Evolutionary conservation across 2,113 vertebrate species (phyloP).

Genomic region (Hippocampus zosterae): DNA sequence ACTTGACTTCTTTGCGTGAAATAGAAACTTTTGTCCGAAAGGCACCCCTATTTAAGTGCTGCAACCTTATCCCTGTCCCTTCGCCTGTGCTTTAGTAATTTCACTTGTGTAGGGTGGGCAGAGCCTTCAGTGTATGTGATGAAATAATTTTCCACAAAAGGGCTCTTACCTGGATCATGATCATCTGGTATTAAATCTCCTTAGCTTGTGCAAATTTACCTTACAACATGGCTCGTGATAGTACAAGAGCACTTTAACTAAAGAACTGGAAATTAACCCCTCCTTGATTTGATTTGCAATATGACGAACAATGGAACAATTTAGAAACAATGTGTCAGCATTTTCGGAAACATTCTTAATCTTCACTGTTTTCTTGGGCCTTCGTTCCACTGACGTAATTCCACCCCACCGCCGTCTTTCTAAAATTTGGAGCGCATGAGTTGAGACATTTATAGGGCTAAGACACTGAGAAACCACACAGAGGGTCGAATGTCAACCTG

Average conservation of each 20-base stretch:
- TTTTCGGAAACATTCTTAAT: constrained; percentile 51
- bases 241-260: constrained; percentile 26
- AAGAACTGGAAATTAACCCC: constrained; percentile 51
- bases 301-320: constrained; percentile 62
- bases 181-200: too few species aligned
- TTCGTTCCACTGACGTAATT: constrained; percentile 38
- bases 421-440: constrained; percentile 11
- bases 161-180: too few species aligned
- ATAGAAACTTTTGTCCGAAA: too few species aligned
- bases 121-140: too few species aligned
- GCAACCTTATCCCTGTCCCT: too few species aligned
- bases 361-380: constrained; percentile 11
- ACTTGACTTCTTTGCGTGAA: too few species aligned
- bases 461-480: constrained; percentile 41
- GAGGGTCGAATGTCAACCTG: constrained; percentile 70
- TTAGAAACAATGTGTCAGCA: constrained; percentile 62
- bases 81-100: too few species aligned
- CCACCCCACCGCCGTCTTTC: background rate
- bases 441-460: constrained; percentile 28
- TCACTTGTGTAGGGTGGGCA: too few species aligned
- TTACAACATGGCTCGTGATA: too few species aligned
- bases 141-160: too few species aligned
- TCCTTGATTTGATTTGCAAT: constrained; percentile 60
- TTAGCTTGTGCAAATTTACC: too few species aligned
- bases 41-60: too few species aligned